These are phyloP conservation scores for Cryptocephalus moraei DNA, from an alignment of 2,888 invertebrate genomes.

Conservation along the genomic window DNA sequence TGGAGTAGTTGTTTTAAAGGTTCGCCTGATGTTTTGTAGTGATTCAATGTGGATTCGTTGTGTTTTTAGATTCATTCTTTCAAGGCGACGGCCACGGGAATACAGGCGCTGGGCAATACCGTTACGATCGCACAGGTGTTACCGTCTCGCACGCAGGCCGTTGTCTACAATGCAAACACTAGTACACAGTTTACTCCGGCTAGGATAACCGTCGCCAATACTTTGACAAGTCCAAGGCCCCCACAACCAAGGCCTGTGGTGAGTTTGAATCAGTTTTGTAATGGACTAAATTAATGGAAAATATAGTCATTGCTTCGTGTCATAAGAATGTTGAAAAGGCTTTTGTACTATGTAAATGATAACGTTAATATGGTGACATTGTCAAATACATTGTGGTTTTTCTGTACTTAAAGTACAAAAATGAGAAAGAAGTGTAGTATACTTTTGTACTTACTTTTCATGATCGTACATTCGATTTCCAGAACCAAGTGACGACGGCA, in stretches of 20 bases:
- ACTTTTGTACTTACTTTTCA: too few species aligned
- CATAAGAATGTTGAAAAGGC: too few species aligned
- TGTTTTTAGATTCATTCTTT: constrained; percentile 24
- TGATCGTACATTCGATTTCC: neutral
- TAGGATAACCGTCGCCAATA: constrained; percentile 30
- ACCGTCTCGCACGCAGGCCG: constrained; percentile 35
- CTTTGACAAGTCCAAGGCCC: constrained; percentile 21
- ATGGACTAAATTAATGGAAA: neutral
- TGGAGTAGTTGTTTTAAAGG: too few species aligned
- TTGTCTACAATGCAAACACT: constrained; percentile 33
- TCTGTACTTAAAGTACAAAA: too few species aligned
- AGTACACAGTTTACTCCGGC: constrained; percentile 28
- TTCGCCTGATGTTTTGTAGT: too few species aligned
- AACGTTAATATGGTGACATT: too few species aligned
- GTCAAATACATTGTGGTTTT: too few species aligned
- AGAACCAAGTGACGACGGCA: constrained; percentile 31
- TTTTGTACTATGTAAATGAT: too few species aligned
- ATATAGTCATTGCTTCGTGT: too few species aligned
- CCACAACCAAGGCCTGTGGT: constrained; percentile 26
- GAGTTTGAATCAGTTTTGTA: constrained; percentile 10
- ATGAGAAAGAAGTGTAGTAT: too few species aligned
- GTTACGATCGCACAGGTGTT: constrained; percentile 35
- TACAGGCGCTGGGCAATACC: constrained; percentile 32
- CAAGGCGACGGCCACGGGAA: constrained; percentile 29
- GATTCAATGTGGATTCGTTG: too few species aligned